These are phyloP conservation scores for Pseudopodoces humilis DNA, from an alignment of 2,113 vertebrate genomes.

Conservation along the genomic window DNA sequence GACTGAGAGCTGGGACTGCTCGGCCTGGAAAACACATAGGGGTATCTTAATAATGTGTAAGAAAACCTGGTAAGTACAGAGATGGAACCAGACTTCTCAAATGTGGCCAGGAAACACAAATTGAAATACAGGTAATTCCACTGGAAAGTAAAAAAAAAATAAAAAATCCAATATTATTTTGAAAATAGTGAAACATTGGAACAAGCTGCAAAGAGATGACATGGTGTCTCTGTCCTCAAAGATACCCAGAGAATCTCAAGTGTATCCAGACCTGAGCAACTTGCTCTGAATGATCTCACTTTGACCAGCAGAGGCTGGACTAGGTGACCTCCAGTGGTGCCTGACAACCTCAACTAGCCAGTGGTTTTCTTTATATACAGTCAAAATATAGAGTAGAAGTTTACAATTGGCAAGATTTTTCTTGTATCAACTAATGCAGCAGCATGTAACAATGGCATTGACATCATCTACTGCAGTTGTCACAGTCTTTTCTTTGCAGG, in stretches of 20 bases:
- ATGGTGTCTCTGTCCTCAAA: not conserved
- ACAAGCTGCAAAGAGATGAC: not conserved
- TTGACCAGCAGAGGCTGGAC: not conserved
- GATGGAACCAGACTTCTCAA: not conserved
- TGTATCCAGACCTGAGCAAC: not conserved
- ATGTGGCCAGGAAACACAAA: not conserved
- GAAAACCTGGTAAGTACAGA: not conserved
- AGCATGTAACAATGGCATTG: not conserved
- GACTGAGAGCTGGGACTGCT: not conserved
- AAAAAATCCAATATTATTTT: not conserved
- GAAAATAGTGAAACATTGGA: not conserved
- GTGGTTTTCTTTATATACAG: not conserved
- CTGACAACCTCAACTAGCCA: not conserved
- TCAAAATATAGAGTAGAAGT: not conserved
- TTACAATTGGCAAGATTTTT: not conserved
- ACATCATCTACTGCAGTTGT: not conserved
- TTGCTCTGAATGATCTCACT: not conserved
- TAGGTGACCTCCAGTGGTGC: not conserved
- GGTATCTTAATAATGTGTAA: not conserved
- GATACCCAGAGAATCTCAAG: not conserved
- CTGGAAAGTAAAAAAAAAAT: not conserved
- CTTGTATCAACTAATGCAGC: not conserved
- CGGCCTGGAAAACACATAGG: not conserved
- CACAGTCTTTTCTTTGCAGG: not conserved
- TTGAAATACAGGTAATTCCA: not conserved